Evolutionary conservation across 1,140 invertebrate species (phyloP).

Genomic region (Akabosia matsudoensis): DNA sequence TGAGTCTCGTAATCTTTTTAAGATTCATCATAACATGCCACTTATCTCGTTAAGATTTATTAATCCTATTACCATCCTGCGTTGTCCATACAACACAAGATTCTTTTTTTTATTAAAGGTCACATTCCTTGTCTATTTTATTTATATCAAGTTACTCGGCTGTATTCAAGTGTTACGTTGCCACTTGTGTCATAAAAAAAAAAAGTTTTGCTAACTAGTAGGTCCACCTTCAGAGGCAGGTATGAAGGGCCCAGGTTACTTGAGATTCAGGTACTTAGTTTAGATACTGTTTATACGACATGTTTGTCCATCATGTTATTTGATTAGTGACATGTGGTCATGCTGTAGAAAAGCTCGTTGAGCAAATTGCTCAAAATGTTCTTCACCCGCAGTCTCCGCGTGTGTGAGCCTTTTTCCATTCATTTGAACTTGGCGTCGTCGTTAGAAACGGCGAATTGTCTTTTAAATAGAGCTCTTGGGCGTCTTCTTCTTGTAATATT

Average conservation of each 20-base stretch:
- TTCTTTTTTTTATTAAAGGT: too few relatives aligned
- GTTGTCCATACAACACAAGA: too few relatives aligned
- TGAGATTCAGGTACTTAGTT: background rate
- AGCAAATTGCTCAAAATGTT: constrained; percentile 9
- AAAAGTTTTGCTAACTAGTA: background rate
- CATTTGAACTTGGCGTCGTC: too few relatives aligned
- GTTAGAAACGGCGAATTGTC: too few relatives aligned
- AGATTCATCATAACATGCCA: too few relatives aligned
- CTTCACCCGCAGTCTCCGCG: background rate
- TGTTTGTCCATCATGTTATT: constrained; percentile 20
- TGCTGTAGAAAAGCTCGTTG: constrained; percentile 4
- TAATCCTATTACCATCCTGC: background rate
- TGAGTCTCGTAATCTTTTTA: too few relatives aligned
- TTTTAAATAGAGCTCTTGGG: too few relatives aligned
- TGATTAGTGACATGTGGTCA: constrained; percentile 20
- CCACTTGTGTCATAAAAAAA: constrained; percentile 9
- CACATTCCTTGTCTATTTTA: too few relatives aligned
- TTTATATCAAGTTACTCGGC: background rate
- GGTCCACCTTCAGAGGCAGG: background rate
- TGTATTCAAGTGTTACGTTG: background rate
- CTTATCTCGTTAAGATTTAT: too few relatives aligned
- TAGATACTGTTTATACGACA: too few relatives aligned
- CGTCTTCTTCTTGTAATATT: background rate
- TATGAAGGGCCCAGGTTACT: background rate
- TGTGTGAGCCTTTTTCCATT: background rate